Conservation (phyloP, 2,113 vertebrate species). For the Phrynosoma platyrhinos region DNA sequence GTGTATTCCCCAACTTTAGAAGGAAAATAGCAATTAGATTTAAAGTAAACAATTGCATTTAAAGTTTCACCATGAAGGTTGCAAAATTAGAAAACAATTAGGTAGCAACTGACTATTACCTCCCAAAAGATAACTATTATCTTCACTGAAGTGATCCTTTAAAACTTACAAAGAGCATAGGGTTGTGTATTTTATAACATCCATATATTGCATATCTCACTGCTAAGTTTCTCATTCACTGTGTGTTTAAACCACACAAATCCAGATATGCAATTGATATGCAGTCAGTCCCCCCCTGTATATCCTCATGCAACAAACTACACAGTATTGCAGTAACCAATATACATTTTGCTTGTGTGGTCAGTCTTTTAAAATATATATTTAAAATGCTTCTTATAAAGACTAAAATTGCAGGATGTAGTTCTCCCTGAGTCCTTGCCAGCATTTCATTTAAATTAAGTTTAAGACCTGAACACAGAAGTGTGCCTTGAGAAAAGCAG, state of each 20-base stretch:
- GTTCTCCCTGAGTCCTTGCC: background rate
- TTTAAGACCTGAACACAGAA: background rate
- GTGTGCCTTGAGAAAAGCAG: too few species aligned
- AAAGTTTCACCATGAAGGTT: too few species aligned
- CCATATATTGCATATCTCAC: background rate
- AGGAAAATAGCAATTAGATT: too few species aligned
- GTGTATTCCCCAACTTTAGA: background rate
- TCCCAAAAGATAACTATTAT: background rate
- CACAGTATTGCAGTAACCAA: background rate
- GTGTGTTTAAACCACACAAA: conserved; percentile 14
- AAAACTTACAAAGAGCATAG: conserved; percentile 37
- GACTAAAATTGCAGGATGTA: conserved; percentile 6
- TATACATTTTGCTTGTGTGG: conserved; percentile 16
- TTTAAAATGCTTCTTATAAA: background rate
- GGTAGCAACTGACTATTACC: background rate
- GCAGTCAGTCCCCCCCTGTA: background rate
- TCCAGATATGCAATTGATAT: background rate
- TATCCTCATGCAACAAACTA: conserved; percentile 1
- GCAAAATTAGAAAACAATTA: background rate
- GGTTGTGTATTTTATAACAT: background rate
- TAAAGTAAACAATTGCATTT: too few species aligned
- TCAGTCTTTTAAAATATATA: background rate
- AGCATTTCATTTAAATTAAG: conserved; percentile 26
- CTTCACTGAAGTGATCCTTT: conserved; percentile 25
- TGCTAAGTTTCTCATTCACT: background rate